These are phyloP conservation scores for Andinoacara biseriatus DNA, from an alignment of 2,113 vertebrate species.

Conservation along the genomic window DNA sequence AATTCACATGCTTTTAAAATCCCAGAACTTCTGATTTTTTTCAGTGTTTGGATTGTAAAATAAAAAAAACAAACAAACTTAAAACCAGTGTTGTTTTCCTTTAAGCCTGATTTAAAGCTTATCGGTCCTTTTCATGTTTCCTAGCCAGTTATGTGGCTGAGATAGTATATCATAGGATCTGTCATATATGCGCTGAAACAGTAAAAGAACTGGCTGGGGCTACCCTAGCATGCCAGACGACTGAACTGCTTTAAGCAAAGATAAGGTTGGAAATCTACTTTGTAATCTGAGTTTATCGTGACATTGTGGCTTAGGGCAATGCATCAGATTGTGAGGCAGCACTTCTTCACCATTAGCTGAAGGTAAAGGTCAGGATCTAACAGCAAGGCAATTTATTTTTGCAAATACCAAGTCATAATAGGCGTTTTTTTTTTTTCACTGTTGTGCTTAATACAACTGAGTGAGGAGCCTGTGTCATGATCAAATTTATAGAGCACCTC, in stretches of 20 bases:
- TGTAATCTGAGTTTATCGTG: constrained; percentile 16
- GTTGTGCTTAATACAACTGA: constrained; percentile 22
- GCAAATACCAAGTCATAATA: constrained; percentile 56
- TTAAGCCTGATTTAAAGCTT: neutral
- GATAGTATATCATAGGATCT: neutral
- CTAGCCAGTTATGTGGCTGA: neutral
- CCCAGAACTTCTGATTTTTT: neutral
- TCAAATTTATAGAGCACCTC: constrained; percentile 32
- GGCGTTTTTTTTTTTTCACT: neutral
- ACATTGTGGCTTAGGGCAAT: constrained; percentile 12
- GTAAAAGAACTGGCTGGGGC: neutral
- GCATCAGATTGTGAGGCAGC: constrained; percentile 28
- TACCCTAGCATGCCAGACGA: neutral
- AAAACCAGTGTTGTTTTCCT: neutral
- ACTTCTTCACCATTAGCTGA: constrained; percentile 42
- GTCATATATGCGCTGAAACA: neutral
- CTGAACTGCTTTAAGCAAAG: neutral
- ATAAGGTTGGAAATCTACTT: constrained; percentile 2
- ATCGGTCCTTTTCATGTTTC: neutral
- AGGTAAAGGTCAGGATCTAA: constrained; percentile 56
- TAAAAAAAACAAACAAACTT: accelerated
- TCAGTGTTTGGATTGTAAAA: neutral
- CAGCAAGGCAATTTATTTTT: constrained; percentile 49
- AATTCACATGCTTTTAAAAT: neutral
- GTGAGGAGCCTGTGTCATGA: constrained; percentile 2